These are phyloP conservation scores for Luperina testacea DNA, from an alignment of 2,888 invertebrate species.

Conservation along the genomic window DNA sequence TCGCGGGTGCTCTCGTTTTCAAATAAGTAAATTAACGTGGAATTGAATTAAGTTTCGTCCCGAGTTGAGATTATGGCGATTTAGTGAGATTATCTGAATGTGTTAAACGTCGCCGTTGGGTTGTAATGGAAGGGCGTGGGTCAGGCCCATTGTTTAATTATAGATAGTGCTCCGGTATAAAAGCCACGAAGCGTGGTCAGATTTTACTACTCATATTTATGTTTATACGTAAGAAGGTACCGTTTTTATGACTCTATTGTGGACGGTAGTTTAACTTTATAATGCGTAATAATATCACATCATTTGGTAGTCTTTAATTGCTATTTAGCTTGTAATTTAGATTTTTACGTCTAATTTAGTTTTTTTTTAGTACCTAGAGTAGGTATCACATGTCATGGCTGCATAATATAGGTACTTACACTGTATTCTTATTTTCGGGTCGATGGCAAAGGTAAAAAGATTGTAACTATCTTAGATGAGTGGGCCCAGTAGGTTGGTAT, in stretches of 20 bases:
- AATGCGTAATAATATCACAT: slow-evolving; percentile 63
- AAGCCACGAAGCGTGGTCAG: slow-evolving; percentile 72
- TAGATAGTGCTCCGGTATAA: slow-evolving; percentile 81
- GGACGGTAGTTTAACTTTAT: slow-evolving; percentile 65
- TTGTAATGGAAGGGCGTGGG: slow-evolving; percentile 83
- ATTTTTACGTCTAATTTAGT: slow-evolving; percentile 35
- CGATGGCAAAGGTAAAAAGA: too few relatives aligned
- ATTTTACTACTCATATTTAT: slow-evolving; percentile 74
- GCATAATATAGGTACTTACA: too few relatives aligned
- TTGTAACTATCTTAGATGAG: background rate
- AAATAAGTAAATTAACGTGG: slow-evolving; percentile 88
- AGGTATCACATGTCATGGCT: background rate
- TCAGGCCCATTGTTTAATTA: slow-evolving; percentile 86
- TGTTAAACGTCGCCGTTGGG: slow-evolving; percentile 85
- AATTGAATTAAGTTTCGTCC: slow-evolving; percentile 87
- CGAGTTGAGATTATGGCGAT: slow-evolving; percentile 86
- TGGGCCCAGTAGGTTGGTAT: too few relatives aligned
- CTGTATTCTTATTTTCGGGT: background rate
- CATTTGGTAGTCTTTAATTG: slow-evolving; percentile 62
- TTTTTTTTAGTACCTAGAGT: slow-evolving; percentile 1
- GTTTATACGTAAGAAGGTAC: slow-evolving; percentile 70
- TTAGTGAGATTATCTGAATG: slow-evolving; percentile 88
- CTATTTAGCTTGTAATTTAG: slow-evolving; percentile 55
- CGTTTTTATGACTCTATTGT: slow-evolving; percentile 70
- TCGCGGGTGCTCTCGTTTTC: slow-evolving; percentile 82